A percentile compares a stretch with the other conserved stretches of the same genome.
Evolutionary conservation across 2,113 vertebrate species (phyloP).

Genomic region (Otocyon megalotis): DNA sequence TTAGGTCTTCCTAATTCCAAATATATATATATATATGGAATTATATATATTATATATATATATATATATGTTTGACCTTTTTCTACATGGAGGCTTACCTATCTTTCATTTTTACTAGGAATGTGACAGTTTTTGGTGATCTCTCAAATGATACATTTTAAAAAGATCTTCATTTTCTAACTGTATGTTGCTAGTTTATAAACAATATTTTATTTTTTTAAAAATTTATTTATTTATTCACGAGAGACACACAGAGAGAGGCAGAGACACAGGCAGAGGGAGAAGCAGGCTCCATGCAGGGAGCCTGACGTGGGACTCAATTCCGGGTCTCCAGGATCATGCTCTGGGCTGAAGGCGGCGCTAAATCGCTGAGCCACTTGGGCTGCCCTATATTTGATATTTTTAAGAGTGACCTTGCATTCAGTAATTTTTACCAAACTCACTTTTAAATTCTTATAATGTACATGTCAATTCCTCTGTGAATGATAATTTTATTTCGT

Average conservation of each 20-base stretch:
- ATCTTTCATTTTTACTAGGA: background rate
- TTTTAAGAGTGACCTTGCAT: background rate
- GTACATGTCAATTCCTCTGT: background rate
- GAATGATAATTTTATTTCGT: background rate
- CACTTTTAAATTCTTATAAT: constrained; percentile 27
- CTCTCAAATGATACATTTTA: background rate
- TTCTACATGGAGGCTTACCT: background rate
- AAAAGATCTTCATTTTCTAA: background rate
- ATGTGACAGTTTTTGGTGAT: background rate
- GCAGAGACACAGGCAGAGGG: too few relatives aligned
- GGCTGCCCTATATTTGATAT: background rate
- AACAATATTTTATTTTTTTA: background rate
- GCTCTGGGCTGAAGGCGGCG: too few relatives aligned
- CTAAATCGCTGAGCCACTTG: too few relatives aligned
- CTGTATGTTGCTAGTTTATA: background rate
- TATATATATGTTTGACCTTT: background rate
- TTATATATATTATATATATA: too few relatives aligned
- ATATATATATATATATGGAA: too few relatives aligned
- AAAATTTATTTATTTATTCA: too few relatives aligned
- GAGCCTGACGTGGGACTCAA: too few relatives aligned
- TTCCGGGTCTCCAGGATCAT: too few relatives aligned
- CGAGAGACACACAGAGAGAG: too few relatives aligned
- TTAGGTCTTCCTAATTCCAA: background rate
- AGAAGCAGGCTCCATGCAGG: too few relatives aligned
- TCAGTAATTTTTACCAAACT: background rate